Conservation (phyloP, 1,140 invertebrate genomes). For the Drosophila guanche region DNA sequence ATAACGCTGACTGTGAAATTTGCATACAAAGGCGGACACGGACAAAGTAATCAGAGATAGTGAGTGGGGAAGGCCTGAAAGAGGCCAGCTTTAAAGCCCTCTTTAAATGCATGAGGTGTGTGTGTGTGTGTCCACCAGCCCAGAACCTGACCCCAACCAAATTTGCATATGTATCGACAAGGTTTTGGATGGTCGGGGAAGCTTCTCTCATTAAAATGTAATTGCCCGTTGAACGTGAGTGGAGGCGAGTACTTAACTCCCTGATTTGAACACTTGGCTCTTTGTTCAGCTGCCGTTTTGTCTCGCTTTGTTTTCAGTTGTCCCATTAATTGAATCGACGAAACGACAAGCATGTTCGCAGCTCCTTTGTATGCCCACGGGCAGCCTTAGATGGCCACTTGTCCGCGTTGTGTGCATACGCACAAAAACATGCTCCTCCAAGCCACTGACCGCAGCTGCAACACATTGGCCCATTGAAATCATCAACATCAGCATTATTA, state of each 20-base stretch:
- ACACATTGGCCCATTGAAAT: constrained; percentile 21
- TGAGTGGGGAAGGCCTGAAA: background rate
- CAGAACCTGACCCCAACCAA: background rate
- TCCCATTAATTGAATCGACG: constrained; percentile 72
- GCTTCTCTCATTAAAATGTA: constrained; percentile 64
- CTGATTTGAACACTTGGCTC: constrained; percentile 48
- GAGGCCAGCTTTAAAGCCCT: constrained; percentile 17
- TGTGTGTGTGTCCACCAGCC: no score
- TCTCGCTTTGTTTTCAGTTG: constrained; percentile 46
- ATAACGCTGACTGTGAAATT: constrained; percentile 43
- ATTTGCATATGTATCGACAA: constrained; percentile 70
- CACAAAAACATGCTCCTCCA: constrained; percentile 60
- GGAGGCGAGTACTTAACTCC: constrained; percentile 8
- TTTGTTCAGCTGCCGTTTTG: constrained; percentile 31
- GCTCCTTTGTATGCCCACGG: constrained; percentile 62
- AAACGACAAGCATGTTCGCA: constrained; percentile 53
- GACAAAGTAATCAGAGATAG: constrained; percentile 26
- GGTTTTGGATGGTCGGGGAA: constrained; percentile 17
- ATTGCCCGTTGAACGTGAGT: constrained; percentile 60
- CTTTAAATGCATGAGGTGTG: constrained; percentile 15
- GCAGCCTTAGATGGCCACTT: constrained; percentile 53
- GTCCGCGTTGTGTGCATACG: constrained; percentile 70
- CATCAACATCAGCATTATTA: constrained; percentile 23
- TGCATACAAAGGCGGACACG: constrained; percentile 45
- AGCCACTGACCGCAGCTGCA: constrained; percentile 33